These are phyloP conservation scores for Lepidonotus clava DNA, from an alignment of 2,888 invertebrate genomes.

Conservation along the genomic window DNA sequence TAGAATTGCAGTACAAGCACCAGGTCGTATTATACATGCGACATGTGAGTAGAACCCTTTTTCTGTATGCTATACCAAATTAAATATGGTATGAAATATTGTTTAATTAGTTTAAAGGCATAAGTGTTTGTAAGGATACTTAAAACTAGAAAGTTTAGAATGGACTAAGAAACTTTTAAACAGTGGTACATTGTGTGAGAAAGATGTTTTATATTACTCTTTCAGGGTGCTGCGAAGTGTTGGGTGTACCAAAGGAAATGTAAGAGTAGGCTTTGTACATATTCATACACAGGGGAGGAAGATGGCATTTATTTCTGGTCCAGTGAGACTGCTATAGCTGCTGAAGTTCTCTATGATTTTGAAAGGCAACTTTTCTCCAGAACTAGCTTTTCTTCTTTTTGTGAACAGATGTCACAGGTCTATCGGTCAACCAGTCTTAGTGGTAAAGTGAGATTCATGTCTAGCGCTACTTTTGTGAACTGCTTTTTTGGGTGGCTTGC, in stretches of 20 bases:
- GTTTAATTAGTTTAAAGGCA: no score
- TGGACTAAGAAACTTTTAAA: no score
- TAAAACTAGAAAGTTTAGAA: no score
- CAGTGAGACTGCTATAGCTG: neutral
- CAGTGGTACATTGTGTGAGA: no score
- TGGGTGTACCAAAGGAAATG: neutral
- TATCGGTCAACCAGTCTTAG: neutral
- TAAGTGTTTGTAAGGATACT: no score
- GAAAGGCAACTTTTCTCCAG: neutral
- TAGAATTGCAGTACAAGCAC: neutral
- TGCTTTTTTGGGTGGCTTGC: neutral
- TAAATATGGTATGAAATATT: no score
- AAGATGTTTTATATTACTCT: neutral
- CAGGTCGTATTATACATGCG: neutral
- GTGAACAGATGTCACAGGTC: neutral
- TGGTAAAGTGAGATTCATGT: neutral
- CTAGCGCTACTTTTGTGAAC: neutral
- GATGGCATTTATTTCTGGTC: neutral
- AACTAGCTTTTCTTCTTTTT: neutral
- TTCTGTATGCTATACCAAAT: no score
- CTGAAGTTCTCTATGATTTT: neutral
- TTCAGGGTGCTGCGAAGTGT: neutral
- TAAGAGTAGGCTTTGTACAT: neutral
- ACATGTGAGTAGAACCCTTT: neutral
- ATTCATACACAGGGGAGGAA: neutral